These are phyloP conservation scores for Pelvicachromis taeniatus DNA, from an alignment of 2,113 vertebrate species.

Conservation along the genomic window DNA sequence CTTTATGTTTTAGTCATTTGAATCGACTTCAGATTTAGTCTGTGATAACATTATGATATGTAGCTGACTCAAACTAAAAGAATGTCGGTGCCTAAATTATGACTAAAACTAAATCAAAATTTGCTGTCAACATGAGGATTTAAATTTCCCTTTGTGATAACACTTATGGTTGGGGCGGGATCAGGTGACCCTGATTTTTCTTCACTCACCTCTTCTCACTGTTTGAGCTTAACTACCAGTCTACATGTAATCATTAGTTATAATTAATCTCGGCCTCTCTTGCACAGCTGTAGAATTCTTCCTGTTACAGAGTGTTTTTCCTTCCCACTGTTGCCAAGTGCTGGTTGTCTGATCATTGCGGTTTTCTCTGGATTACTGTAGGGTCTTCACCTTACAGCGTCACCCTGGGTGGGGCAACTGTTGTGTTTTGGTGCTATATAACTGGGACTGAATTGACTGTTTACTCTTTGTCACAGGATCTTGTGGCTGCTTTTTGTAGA, in stretches of 20 bases:
- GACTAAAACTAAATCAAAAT: too few species aligned
- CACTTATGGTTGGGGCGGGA: too few species aligned
- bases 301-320: background rate
- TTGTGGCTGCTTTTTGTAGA: background rate
- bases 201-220: too few species aligned
- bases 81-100: too few species aligned
- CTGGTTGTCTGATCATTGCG: background rate
- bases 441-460: background rate
- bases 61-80: too few species aligned
- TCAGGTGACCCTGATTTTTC: too few species aligned
- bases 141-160: too few species aligned
- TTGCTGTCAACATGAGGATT: too few species aligned
- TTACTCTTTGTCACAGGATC: background rate
- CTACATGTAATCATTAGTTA: background rate
- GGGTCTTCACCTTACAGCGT: background rate
- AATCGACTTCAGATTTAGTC: too few species aligned
- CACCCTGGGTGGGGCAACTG: background rate
- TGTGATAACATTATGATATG: too few species aligned
- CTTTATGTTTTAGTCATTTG: too few species aligned
- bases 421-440: background rate
- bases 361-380: background rate
- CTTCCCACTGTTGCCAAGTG: background rate
- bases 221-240: too few species aligned
- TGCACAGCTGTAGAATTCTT: background rate
- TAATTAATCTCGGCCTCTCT: background rate